Evolutionary conservation across 2,888 invertebrate species (phyloP).

Genomic region (Dryocosmus kuriphilus): DNA sequence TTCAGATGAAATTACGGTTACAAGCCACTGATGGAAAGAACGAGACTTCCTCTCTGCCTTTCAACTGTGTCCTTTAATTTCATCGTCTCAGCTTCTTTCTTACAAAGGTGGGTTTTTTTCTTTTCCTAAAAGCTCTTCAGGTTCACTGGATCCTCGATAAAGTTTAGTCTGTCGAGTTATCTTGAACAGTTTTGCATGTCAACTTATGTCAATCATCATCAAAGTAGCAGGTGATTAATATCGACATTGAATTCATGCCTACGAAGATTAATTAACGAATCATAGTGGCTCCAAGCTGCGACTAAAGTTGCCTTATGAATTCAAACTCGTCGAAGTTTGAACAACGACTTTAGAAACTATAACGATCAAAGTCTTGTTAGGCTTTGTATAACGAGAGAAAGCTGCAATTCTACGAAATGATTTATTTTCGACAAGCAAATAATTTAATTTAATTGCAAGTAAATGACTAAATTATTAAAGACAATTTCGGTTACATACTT

Average conservation of each 20-base stretch:
- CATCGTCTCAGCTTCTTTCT: slow-evolving; percentile 9
- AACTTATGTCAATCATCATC: slow-evolving; percentile 34
- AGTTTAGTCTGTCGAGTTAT: neutral
- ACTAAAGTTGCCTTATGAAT: slow-evolving; percentile 37
- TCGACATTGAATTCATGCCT: slow-evolving; percentile 25
- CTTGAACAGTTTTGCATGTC: neutral
- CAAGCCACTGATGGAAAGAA: slow-evolving; percentile 33
- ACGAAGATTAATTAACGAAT: slow-evolving; percentile 37
- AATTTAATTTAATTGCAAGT: neutral
- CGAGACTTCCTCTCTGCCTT: slow-evolving; percentile 5
- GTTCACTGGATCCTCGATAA: neutral
- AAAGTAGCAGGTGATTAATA: neutral
- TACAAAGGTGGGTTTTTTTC: neutral
- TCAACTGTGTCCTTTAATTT: slow-evolving; percentile 28
- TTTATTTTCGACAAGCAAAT: slow-evolving; percentile 8
- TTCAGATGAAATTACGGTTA: slow-evolving; percentile 37
- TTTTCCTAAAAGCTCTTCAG: neutral
- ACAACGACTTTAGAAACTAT: slow-evolving; percentile 35
- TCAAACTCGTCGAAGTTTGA: slow-evolving; percentile 26
- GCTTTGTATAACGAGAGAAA: slow-evolving; percentile 31
- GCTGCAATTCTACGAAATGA: neutral
- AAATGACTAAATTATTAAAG: neutral
- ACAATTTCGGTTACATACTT: neutral
- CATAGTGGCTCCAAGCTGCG: slow-evolving; percentile 27
- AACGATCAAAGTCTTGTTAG: slow-evolving; percentile 37